phyloP scores from a whole-genome alignment of 2,797 vertebrate species.

The Protosalanx chinensis region DNA sequence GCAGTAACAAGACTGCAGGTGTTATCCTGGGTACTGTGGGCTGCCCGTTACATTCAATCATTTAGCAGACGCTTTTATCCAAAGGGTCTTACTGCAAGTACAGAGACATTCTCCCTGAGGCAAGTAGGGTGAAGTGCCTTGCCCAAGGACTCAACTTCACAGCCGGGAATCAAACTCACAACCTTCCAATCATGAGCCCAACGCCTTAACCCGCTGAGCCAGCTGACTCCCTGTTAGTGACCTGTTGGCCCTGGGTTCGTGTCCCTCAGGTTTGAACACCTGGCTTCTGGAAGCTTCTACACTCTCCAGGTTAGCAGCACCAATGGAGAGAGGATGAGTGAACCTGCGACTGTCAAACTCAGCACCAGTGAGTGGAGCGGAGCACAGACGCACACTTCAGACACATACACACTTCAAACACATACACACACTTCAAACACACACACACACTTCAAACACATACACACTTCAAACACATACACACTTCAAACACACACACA shows the following conservation, averaged over 20 bases:
- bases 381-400: not conserved
- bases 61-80: too few relatives aligned
- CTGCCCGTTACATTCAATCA: not conserved
- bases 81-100: too few relatives aligned
- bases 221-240: not conserved
- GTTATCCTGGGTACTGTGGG: not conserved
- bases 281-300: conserved; percentile 76
- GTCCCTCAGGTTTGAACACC: conserved; percentile 69
- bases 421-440: not conserved
- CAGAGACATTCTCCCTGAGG: too few relatives aligned
- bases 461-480: not conserved
- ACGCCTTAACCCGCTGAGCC: too few relatives aligned
- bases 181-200: too few relatives aligned
- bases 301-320: conserved; percentile 69
- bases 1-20: not conserved
- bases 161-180: too few relatives aligned
- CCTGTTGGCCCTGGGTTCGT: conserved; percentile 56
- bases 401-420: not conserved
- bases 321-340: conserved; percentile 73
- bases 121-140: too few relatives aligned
- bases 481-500: conserved; percentile 1
- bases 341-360: conserved; percentile 57
- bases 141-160: too few relatives aligned
- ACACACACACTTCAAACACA: not conserved
- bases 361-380: conserved; percentile 69